Base-by-base conservation (phyloP, 2,888 invertebrate species). In the Cartodere bifasciata region DNA sequence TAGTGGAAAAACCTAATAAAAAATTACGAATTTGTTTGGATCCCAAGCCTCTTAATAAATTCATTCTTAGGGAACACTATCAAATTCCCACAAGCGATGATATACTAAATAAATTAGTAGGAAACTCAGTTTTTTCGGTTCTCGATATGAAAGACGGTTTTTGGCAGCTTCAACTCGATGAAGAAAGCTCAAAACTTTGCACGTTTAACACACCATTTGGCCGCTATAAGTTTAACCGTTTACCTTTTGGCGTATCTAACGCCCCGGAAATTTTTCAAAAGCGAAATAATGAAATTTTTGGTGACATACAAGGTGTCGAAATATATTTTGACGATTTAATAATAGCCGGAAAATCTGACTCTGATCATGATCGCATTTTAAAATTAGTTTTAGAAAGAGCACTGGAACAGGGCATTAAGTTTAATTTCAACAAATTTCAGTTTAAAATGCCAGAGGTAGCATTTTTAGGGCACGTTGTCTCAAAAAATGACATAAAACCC, bases 351-450 rank as follows among this genome's bases (percentile, higher is more conserved):
- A 35, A 31, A 31, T 32, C 28, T 11, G 20, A 23, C 13, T 16
- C 28, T 23, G 24, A 35, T 15, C 37, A 37, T 26, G 24, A 38
- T 20, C 7, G 11, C 9, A 13, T 21, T 13, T 24, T 36, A 24
- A 14, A 28, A 11, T 20, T 24, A 15, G 16, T 34, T 7, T 29
- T 39, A 17, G 20, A 35, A 10, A 21, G 12, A 28, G 29, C 34
- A 17, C 24, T 9, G 20, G 23, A 41, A 30, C 35, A 36, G 12
- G 46, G 45, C 3, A 20, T 46, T n/a, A 45, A 40, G 6, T 22
- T 48, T 15, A 38, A 43, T 17, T 10, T 22, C 11, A 29, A 39
- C 4, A 50, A 54, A 38, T 51, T 49, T 36, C 14, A 36, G 11
- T 45, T 52, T 29, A 32, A 37, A 2, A 26, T 21, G 4, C 13